Evolutionary conservation across 2,113 vertebrate genomes (phyloP).

Genomic region (Paraplagusia blochii): DNA sequence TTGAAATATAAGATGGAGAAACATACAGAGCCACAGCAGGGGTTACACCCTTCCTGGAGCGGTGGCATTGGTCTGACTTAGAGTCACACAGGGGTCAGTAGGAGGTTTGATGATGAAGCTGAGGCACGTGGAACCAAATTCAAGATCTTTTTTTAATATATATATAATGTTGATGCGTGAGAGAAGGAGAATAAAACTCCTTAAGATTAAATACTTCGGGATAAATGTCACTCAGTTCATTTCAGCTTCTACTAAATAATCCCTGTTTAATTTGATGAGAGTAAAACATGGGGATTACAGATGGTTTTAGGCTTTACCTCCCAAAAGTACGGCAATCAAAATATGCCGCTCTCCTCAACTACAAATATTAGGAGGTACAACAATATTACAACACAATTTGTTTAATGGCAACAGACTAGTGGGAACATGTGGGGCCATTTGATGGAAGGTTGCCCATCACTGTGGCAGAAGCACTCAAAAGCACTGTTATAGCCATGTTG

Average conservation of each 20-base stretch:
- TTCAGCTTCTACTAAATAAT: conserved; percentile 57
- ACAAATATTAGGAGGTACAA: conserved; percentile 74
- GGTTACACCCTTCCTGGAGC: conserved; percentile 14
- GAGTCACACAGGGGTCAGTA: conserved; percentile 27
- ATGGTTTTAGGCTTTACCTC: conserved; percentile 58
- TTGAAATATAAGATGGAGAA: conserved; percentile 54
- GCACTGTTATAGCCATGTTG: conserved; percentile 47
- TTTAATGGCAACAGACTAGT: conserved; percentile 78
- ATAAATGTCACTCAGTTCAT: conserved; percentile 42
- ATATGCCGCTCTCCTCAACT: conserved; percentile 69
- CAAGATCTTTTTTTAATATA: background rate
- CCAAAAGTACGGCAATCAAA: conserved; percentile 79
- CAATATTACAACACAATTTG: conserved; percentile 81
- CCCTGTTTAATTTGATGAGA: conserved; percentile 67
- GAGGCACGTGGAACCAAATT: conserved; percentile 7
- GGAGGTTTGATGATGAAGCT: conserved; percentile 2
- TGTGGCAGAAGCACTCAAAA: no score
- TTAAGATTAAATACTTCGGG: conserved; percentile 20
- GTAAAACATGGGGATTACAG: conserved; percentile 74
- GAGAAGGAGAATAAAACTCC: conserved; percentile 9
- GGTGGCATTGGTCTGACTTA: conserved; percentile 18
- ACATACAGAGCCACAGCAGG: conserved; percentile 10
- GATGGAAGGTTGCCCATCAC: conserved; percentile 60
- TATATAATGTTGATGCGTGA: conserved; percentile 23
- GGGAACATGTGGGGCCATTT: conserved; percentile 50